Conservation (phyloP, 2,113 vertebrate genomes). For the Odobenus rosmarus region DNA sequence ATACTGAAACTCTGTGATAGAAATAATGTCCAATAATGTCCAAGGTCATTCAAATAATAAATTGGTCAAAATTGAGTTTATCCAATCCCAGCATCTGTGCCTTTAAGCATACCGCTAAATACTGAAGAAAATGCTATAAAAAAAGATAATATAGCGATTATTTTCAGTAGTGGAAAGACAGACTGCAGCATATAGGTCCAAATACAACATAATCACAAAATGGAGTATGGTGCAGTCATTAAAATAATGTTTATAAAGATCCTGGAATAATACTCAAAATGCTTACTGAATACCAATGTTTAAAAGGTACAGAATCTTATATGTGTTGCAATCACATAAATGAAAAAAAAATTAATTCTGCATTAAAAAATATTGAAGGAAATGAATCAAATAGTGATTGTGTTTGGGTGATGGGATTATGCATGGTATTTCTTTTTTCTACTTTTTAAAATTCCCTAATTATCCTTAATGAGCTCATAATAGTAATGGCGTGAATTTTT, state of each 20-base stretch:
- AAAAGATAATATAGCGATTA: background rate
- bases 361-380: background rate
- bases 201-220: background rate
- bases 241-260: background rate
- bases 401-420: background rate
- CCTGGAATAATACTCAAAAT: background rate
- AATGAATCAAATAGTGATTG: conserved; percentile 23
- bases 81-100: background rate
- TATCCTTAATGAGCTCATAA: background rate
- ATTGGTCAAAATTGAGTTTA: background rate
- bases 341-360: background rate
- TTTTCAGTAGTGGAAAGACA: background rate
- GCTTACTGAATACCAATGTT: background rate
- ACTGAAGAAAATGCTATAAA: background rate
- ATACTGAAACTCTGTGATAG: background rate
- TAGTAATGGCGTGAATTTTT: background rate
- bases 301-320: background rate
- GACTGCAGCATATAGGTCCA: background rate
- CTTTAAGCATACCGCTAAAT: background rate
- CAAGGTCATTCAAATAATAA: background rate
- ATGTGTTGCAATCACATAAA: background rate
- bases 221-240: background rate
- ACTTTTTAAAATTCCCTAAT: background rate
- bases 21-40: background rate
- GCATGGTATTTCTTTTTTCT: background rate